Conservation (phyloP, 2,797 vertebrate species). For the Xerus rutilus region DNA sequence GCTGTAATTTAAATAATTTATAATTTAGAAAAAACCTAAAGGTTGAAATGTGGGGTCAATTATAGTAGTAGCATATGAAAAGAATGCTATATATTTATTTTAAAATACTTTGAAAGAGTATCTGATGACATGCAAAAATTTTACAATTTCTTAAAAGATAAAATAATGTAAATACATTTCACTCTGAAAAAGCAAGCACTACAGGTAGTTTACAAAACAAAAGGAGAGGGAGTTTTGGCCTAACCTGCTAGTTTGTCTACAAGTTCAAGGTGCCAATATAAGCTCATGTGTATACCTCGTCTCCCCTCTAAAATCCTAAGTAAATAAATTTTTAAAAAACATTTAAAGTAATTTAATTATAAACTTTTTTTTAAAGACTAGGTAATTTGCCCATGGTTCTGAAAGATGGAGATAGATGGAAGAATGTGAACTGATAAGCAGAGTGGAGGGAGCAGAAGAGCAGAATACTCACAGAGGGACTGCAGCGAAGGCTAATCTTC, state of each 20-base stretch:
- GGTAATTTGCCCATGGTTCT: conserved; percentile 31
- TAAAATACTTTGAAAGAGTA: conserved; percentile 32
- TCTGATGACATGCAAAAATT: conserved; percentile 10
- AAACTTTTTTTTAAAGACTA: neutral
- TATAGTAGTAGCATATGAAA: conserved; percentile 13
- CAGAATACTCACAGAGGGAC: conserved; percentile 74
- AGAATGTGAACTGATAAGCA: neutral
- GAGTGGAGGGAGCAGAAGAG: conserved; percentile 32
- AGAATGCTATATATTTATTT: neutral
- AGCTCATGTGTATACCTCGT: neutral
- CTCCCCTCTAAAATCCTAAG: conserved; percentile 17
- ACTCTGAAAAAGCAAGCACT: neutral
- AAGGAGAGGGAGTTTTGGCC: too few relatives aligned
- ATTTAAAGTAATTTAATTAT: neutral
- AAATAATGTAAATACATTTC: neutral
- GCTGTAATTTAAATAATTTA: conserved; percentile 38
- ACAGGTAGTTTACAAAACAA: neutral
- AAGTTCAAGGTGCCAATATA: neutral
- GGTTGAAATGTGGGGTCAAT: neutral
- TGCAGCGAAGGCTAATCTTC: conserved; percentile 66
- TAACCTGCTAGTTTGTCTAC: too few relatives aligned
- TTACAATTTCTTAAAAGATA: conserved; percentile 36
- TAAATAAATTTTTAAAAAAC: conserved; percentile 46
- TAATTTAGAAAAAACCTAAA: conserved; percentile 24
- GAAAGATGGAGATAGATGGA: conserved; percentile 51